phyloP scores from a whole-genome alignment of 2,888 invertebrate species.

The Ischnura elegans region DNA sequence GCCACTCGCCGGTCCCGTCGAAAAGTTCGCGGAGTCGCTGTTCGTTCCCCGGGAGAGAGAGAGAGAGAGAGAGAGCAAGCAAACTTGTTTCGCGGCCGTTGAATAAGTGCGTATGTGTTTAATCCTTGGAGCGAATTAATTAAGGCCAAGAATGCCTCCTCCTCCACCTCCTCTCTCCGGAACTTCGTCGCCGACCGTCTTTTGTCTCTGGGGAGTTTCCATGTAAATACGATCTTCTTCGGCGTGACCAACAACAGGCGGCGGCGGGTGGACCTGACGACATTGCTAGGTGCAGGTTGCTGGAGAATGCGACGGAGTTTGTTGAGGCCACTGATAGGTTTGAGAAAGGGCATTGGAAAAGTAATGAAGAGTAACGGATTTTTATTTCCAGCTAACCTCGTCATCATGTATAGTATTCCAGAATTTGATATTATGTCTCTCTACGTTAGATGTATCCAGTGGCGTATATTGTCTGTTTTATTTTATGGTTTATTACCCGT shows the following conservation, averaged over 20 bases:
- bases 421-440: too few relatives aligned
- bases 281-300: background rate
- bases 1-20: background rate
- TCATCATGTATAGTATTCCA: too few relatives aligned
- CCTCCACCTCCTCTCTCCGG: background rate
- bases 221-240: conserved; percentile 15
- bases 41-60: background rate
- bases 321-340: too few relatives aligned
- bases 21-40: background rate
- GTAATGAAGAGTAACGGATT: background rate
- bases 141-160: background rate
- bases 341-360: background rate
- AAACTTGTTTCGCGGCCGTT: background rate
- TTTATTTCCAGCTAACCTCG: too few relatives aligned
- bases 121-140: conserved; percentile 51
- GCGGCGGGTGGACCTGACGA: conserved; percentile 10
- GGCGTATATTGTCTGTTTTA: too few relatives aligned
- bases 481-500: too few relatives aligned
- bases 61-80: background rate
- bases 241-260: background rate
- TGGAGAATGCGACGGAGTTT: background rate
- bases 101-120: conserved; percentile 31
- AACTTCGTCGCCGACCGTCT: background rate
- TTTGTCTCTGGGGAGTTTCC: background rate
- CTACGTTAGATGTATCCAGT: too few relatives aligned